Evolutionary conservation across 2,888 invertebrate genomes (phyloP), one percentile per base, ranked within the genome.

Genomic region (Pocota personata): DNA sequence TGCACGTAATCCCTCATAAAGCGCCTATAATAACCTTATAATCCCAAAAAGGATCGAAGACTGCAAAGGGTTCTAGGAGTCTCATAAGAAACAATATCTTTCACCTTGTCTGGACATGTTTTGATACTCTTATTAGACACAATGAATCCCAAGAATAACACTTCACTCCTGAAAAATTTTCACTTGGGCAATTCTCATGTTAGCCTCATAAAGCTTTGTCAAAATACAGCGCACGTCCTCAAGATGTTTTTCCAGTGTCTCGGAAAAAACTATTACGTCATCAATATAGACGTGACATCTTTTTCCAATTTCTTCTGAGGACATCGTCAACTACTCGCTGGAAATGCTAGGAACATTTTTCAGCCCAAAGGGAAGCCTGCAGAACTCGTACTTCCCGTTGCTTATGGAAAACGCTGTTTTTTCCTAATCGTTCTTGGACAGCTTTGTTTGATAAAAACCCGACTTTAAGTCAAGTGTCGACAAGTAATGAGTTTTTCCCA

Each of bases 91-190:
- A n/a, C n/a, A n/a, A n/a, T n/a, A n/a, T n/a, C n/a, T 58, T 75
- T 84, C 16, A 57, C 37, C 14, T 71, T 30, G n/a, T 75, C 57
- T 37, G 69, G 75, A 57, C 60, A 67, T 8, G 71, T 76, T 71
- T 14, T 80, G 12, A 80, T 67, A n/a, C 79, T 89, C 0, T 88
- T 88, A 10, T 73, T 76, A 1, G 87, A 88, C 21, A 88, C 79
- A 4, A 90, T 62, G 66, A 90, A 90, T 3, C 91, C 91, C 21
- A 92, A 84, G 73, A 88, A 91, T 35, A 88, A 87, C 0, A 91
- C 88, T 60, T 88, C 86, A 21, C 88, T 88, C 46, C 73, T 76
- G 7, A 90, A 77, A 78, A 90, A 90, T 78, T 50, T 84, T 84
- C n/a, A n/a, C n/a, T n/a, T n/a, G n/a, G n/a, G n/a, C n/a, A n/a